Evolutionary conservation across 2,797 vertebrate genomes (phyloP).

Genomic region (Menidia menidia): DNA sequence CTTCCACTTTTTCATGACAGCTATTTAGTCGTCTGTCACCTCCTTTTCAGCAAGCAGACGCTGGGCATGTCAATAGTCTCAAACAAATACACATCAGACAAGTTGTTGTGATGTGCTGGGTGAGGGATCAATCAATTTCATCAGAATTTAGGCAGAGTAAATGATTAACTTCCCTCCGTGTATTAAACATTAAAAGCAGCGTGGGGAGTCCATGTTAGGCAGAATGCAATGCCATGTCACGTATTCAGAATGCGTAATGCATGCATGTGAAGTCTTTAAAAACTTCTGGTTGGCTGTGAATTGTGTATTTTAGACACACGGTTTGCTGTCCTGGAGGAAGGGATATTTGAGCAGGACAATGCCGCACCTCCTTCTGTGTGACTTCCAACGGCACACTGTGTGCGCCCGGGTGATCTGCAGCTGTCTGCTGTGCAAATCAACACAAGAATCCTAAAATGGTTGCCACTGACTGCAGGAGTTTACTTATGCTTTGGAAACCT

Average conservation of each 20-base stretch:
- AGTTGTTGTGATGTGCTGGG: slow-evolving; percentile 52
- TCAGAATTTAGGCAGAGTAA: slow-evolving; percentile 79
- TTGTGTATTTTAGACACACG: neutral
- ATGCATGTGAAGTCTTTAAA: neutral
- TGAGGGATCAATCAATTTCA: slow-evolving; percentile 71
- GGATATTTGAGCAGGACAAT: neutral
- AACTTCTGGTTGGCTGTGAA: neutral
- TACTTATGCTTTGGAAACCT: too few species aligned
- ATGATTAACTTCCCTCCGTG: slow-evolving; percentile 72
- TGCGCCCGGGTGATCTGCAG: too few species aligned
- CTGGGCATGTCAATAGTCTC: slow-evolving; percentile 65
- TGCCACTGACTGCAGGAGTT: too few species aligned
- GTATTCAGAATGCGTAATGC: neutral
- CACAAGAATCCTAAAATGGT: too few species aligned
- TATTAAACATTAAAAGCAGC: slow-evolving; percentile 63
- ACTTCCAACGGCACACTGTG: neutral
- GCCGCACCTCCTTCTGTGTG: neutral
- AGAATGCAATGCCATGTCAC: neutral
- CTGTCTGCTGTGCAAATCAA: too few species aligned
- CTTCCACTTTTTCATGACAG: slow-evolving; percentile 57
- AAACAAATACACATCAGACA: slow-evolving; percentile 67
- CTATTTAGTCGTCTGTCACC: slow-evolving; percentile 62
- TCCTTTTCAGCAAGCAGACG: slow-evolving; percentile 65
- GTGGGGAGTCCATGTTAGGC: slow-evolving; percentile 17
- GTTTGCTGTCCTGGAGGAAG: neutral